These are phyloP conservation scores for Stenopsyche tienmushanensis DNA, from an alignment of 1,140 invertebrate species.

Conservation along the genomic window DNA sequence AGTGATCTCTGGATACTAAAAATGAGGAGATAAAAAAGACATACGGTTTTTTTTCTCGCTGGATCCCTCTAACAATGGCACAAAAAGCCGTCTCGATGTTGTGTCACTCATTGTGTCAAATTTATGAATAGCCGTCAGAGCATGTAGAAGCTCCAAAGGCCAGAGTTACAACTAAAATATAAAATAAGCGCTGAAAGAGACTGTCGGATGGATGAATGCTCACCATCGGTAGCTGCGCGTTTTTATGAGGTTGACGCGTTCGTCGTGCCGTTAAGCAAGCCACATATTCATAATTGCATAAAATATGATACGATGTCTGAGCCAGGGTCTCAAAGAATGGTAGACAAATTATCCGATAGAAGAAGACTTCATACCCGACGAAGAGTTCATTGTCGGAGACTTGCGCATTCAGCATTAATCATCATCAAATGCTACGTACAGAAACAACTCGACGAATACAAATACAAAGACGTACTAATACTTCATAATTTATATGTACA, in stretches of 20 bases:
- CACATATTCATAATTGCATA: background rate
- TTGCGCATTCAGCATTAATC: too few species aligned
- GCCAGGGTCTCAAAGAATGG: background rate
- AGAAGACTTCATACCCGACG: background rate
- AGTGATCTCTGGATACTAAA: background rate
- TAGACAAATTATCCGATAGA: background rate
- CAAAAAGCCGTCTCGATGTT: conserved; percentile 27
- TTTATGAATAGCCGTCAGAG: conserved; percentile 29
- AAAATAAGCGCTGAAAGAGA: too few species aligned
- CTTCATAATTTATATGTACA: too few species aligned
- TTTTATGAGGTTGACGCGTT: too few species aligned
- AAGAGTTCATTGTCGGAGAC: background rate
- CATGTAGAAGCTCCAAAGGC: background rate
- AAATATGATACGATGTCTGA: background rate
- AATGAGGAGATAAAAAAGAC: conserved; percentile 7
- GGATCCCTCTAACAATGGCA: conserved; percentile 16
- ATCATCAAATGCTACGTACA: too few species aligned
- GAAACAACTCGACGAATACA: background rate
- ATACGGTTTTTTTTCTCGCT: conserved; percentile 11
- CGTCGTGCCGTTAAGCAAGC: background rate
- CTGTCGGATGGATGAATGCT: background rate
- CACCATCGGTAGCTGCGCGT: background rate
- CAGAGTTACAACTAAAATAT: background rate
- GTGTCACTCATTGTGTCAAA: conserved; percentile 37
- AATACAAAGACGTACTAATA: background rate